Conservation (phyloP, 2,888 invertebrate species). For the Aspidiotus rigidus region DNA sequence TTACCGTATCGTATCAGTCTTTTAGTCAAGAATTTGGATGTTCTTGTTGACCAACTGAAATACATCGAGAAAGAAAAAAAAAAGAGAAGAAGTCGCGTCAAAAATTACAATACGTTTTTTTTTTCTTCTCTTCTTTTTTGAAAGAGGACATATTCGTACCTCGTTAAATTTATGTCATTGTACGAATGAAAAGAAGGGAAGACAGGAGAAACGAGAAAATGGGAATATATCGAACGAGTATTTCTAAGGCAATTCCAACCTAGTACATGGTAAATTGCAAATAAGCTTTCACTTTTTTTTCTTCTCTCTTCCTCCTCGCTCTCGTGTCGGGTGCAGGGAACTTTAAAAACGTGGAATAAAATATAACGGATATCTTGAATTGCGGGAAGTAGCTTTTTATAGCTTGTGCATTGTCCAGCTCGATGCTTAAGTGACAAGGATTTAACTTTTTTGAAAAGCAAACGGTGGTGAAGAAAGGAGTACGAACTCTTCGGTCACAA, state of each 20-base stretch:
- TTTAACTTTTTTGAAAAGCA: background rate
- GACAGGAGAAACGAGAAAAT: background rate
- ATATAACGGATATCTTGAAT: conserved; percentile 19
- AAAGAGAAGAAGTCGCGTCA: background rate
- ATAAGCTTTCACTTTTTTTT: conserved; percentile 4
- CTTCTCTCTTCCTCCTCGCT: background rate
- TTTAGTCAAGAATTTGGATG: too few relatives aligned
- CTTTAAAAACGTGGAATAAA: conserved; percentile 11
- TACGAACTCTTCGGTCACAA: conserved; percentile 2
- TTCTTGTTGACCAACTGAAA: too few relatives aligned
- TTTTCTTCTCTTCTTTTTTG: background rate
- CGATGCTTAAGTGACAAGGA: conserved; percentile 3
- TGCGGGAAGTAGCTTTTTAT: conserved; percentile 13
- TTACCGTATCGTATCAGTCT: too few relatives aligned
- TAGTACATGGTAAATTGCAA: conserved; percentile 1
- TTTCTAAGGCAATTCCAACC: background rate
- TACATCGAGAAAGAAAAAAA: background rate
- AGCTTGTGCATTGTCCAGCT: conserved; percentile 6
- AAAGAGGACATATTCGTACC: background rate
- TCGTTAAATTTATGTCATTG: background rate
- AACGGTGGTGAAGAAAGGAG: conserved; percentile 2
- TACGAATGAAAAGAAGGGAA: background rate
- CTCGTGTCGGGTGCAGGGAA: background rate
- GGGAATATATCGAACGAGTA: conserved; percentile 1
- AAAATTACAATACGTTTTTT: background rate